Conservation (phyloP, 2,113 vertebrate genomes). For the Pipra filicauda region DNA sequence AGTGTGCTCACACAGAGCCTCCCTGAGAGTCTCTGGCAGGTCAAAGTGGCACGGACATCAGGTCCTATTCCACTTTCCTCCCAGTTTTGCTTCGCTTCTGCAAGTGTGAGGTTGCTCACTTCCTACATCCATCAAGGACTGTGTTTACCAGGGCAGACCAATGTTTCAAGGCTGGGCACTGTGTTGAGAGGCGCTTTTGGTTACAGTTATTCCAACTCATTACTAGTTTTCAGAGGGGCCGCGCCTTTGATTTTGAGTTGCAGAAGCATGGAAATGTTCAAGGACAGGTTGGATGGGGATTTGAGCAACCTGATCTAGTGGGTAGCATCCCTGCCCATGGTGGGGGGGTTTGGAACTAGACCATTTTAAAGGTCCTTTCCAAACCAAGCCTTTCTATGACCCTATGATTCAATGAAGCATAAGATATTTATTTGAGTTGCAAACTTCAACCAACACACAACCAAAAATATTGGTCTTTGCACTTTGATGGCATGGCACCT, state of each 20-base stretch:
- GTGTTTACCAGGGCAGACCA: neutral
- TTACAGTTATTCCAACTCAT: neutral
- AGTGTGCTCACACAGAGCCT: accelerated
- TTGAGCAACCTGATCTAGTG: neutral
- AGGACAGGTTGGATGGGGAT: neutral
- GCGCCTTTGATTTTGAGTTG: neutral
- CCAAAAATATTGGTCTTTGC: neutral
- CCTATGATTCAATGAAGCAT: neutral
- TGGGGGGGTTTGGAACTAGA: no score
- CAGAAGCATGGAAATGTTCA: neutral
- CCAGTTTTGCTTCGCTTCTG: neutral
- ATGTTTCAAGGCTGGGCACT: neutral
- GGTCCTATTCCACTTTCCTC: neutral
- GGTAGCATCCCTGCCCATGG: neutral
- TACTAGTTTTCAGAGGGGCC: neutral
- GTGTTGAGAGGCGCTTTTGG: accelerated
- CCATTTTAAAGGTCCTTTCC: neutral
- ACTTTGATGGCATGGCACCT: neutral
- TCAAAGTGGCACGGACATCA: accelerated
- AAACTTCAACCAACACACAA: neutral
- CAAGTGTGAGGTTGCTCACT: neutral
- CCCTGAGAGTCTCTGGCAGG: neutral
- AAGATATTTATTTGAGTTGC: neutral
- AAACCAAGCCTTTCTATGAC: neutral
- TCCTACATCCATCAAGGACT: neutral